Evolutionary conservation across 2,113 vertebrate genomes (phyloP), one percentile per base, ranked within the genome.

Genomic region (Nerophis ophidion): DNA sequence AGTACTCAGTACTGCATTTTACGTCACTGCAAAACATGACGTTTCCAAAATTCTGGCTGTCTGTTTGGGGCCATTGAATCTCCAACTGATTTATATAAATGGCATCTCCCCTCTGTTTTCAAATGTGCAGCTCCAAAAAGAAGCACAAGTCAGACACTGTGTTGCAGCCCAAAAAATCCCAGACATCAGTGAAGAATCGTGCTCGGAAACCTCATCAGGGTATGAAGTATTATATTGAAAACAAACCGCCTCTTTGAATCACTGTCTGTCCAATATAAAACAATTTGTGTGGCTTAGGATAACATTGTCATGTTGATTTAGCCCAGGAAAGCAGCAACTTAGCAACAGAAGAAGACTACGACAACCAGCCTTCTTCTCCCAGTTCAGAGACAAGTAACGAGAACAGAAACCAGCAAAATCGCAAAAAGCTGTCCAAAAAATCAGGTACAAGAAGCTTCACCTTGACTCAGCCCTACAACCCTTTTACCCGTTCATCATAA

Each of bases 71-170:
- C 19, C 19, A 7, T 48, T 48, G 19, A 15, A 34, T 8, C 7
- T 34, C 7, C 14, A 13, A 1, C 15, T 51, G 26, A 34, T 26
- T 8, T 14, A 13, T 26, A 26, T 34, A 35, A 52, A 52, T 15
- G 5, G 15, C 2, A 15, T 26, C 19, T 53, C 15, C 26, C 26
- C 19, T 67, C 48, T 69, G 17, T 75, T 19, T 46, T 57, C 72
- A 56, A 70, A 42, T 71, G 53, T 88, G 19, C 68, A 98, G 95
- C 70, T 91, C 92, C 13, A 97, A 94, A 92, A 92, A 91, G 72
- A 95, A 95, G 80, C 91, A 93, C 80, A 96, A 93, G 79, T 92
- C 91, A 84, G 86, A 88, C 75, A 97, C 92, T 86, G 85, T 87
- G 63, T 90, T 90, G 67, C 94, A 93, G 89, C 84, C 80, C 63